Percentiles rank a stretch among this genome's conserved stretches.
Evolutionary conservation across 2,797 vertebrate species (phyloP).

Genomic region (Schizopygopsis malacanthus): DNA sequence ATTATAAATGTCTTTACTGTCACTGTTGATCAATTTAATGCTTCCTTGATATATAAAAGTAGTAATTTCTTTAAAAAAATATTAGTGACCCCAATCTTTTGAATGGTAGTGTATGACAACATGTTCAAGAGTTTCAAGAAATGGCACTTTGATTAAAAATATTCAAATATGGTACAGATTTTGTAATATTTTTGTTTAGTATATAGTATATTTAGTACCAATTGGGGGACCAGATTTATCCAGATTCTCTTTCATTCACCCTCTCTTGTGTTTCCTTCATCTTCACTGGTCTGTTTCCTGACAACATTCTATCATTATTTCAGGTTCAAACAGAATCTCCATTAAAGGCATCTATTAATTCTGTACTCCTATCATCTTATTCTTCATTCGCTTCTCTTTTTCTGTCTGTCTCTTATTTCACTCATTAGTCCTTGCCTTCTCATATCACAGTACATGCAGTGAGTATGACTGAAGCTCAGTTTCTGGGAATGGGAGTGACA

Average conservation of each 20-base stretch:
- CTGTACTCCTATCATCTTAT: conserved; percentile 2
- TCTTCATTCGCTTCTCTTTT: conserved; percentile 34
- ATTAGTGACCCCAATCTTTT: background rate
- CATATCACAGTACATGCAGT: conserved; percentile 60
- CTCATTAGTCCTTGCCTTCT: conserved; percentile 57
- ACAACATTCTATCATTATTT: background rate
- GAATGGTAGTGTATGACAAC: background rate
- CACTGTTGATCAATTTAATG: background rate
- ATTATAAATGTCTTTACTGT: background rate
- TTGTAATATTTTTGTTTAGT: background rate
- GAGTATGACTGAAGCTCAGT: conserved; percentile 52
- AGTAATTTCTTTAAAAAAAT: background rate
- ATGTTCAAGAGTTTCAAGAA: background rate
- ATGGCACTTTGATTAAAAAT: background rate
- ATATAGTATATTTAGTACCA: background rate
- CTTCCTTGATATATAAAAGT: background rate
- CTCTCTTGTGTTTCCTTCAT: background rate
- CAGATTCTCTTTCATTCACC: background rate
- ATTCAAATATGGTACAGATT: background rate
- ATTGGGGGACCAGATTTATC: background rate
- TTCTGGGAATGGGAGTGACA: conserved; percentile 29
- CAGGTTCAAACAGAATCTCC: background rate
- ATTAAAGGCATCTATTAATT: conserved; percentile 7
- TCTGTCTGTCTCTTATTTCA: conserved; percentile 41
- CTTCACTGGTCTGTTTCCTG: background rate